A percentile compares a stretch with the other conserved stretches of the same genome.
Conservation (phyloP, 37 sponge, comb jelly and placozoan genomes). For the Ephydatia muelleri region DNA sequence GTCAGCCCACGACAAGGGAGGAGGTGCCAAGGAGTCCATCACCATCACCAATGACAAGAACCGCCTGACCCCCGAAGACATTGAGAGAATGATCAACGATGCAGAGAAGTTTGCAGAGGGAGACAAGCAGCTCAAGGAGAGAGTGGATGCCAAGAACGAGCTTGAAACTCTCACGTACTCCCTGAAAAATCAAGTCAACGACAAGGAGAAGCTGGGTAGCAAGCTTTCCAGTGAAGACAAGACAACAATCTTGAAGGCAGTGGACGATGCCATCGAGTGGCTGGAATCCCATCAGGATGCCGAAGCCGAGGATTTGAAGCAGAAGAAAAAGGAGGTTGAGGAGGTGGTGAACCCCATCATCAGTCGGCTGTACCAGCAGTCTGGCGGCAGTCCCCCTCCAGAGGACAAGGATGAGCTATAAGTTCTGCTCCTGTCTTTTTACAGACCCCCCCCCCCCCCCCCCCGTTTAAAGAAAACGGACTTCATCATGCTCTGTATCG, state of each 20-base stretch:
- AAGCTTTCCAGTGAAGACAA: conserved; percentile 94
- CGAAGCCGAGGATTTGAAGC: conserved; percentile 77
- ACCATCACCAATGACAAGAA: conserved; percentile 98
- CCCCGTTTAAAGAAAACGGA: too few relatives aligned
- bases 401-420: conserved; percentile 67
- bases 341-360: conserved; percentile 95
- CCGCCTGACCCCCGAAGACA: conserved; percentile 94
- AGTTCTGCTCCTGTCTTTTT: background rate
- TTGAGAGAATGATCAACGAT: conserved; percentile 95
- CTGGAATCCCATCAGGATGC: conserved; percentile 87
- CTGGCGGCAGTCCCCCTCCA: conserved; percentile 59
- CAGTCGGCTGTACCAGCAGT: conserved; percentile 85
- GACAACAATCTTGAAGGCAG: conserved; percentile 74
- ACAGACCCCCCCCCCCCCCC: too few relatives aligned
- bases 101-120: conserved; percentile 99
- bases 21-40: conserved; percentile 89
- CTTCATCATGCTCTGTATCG: background rate
- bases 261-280: conserved; percentile 88
- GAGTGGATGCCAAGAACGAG: conserved; percentile 91
- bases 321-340: conserved; percentile 95
- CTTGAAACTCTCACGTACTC: conserved; percentile 94
- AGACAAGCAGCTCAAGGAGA: conserved; percentile 90
- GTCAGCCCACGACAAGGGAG: conserved; percentile 98
- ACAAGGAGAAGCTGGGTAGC: conserved; percentile 92
- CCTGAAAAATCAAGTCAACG: conserved; percentile 90